phyloP scores from a whole-genome alignment of 64 coral and sea anemone genomes.

The Pocillopora verrucosa region DNA sequence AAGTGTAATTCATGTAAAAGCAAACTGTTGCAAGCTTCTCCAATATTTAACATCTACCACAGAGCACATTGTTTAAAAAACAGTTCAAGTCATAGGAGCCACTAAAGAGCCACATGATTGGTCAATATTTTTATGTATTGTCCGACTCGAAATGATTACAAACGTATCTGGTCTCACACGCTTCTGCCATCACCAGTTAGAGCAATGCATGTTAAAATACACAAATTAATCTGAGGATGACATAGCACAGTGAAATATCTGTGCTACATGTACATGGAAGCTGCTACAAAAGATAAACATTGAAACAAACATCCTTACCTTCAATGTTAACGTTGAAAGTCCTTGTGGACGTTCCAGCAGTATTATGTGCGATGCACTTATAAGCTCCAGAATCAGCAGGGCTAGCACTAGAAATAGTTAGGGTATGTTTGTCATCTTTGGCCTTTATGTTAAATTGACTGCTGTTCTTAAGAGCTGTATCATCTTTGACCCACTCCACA shows the following conservation, averaged over 20 bases:
- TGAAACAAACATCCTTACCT: constrained; percentile 53
- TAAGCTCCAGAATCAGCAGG: constrained; percentile 90
- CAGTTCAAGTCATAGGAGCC: no score
- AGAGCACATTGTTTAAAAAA: no score
- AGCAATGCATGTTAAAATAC: no score
- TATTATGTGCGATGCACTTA: constrained; percentile 86
- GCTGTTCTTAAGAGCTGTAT: constrained; percentile 62
- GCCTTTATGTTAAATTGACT: constrained; percentile 55
- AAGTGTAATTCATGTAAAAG: no score
- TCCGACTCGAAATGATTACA: no score
- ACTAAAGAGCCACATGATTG: no score
- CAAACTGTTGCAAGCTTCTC: no score
- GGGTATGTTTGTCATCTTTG: constrained; percentile 71
- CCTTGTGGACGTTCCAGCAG: constrained; percentile 74
- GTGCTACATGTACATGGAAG: not conserved
- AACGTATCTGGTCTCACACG: no score
- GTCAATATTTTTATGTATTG: no score
- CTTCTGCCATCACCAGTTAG: no score
- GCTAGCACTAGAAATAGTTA: constrained; percentile 74
- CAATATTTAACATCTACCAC: no score
- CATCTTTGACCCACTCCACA: constrained; percentile 93
- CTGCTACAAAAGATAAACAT: not conserved
- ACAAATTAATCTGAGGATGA: no score
- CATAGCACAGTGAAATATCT: not conserved
- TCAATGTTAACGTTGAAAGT: constrained; percentile 89